phyloP scores from a whole-genome alignment of 2,113 vertebrate species.

The Papio anubis region DNA sequence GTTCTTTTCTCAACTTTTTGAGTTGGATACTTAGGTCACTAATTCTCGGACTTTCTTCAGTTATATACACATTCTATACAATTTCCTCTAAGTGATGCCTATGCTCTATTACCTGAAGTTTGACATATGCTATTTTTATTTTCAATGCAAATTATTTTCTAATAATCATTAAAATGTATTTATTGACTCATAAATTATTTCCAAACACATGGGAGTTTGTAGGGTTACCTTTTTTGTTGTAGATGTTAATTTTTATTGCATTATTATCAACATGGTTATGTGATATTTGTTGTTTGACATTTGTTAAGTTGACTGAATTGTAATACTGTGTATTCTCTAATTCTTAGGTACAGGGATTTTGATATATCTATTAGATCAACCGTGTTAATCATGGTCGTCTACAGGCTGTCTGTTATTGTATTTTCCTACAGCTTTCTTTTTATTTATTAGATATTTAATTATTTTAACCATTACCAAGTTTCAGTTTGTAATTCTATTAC shows the following conservation, averaged over 20 bases:
- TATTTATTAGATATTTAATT: slow-evolving; percentile 1
- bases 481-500: background rate
- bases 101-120: background rate
- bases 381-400: background rate
- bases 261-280: background rate
- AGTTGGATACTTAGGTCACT: background rate
- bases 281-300: background rate
- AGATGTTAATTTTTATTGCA: slow-evolving; percentile 9
- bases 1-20: slow-evolving; percentile 1
- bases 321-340: background rate
- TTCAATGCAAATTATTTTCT: background rate
- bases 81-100: background rate
- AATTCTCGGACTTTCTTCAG: background rate
- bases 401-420: background rate
- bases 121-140: background rate
- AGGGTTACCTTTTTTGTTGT: background rate
- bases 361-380: background rate
- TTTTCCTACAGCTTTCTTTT: background rate
- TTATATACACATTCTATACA: background rate
- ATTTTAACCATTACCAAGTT: background rate
- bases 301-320: background rate
- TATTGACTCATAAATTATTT: background rate
- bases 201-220: background rate
- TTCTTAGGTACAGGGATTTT: background rate
- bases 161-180: slow-evolving; percentile 16